Evolutionary conservation across 2,113 vertebrate genomes (phyloP), one percentile per base, ranked within the genome.

Genomic region (Peromyscus californicus): DNA sequence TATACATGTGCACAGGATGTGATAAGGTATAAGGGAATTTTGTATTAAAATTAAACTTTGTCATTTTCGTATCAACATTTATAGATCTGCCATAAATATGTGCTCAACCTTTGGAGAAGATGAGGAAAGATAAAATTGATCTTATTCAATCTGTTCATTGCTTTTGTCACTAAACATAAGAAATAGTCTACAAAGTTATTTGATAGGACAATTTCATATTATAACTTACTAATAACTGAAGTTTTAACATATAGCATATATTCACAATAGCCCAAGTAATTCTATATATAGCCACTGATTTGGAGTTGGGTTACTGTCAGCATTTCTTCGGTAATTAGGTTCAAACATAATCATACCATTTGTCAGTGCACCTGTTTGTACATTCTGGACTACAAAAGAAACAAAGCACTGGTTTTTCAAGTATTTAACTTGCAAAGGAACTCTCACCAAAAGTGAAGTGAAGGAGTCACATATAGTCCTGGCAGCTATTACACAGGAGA

Each of bases 31-130:
- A 45, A 79, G 36, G 63, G 3, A 89, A 69, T 42, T 87, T 92
- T 51, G 24, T 45, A 85, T 85, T 79, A 86, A 94, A 94, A 89
- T 45, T 39, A 31, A 57, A 76, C 82, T 85, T 78, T 51, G 86
- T 83, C 72, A 65, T 69, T 95, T 97, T 97, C 26, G 88, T 21
- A 7, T 76, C 31, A 70, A 79, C 70, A 67, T 57, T 69, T 90
- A 69, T 94, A 92, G 93, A 39, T 89, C 84, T 94, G 78, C 70
- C 10, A 51, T 93, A 97, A 59, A 95, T 96, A 36, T 0, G 13
- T 39, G 13, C 51, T 94, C n/a, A 76, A 9, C 1, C 12, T 31
- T 11, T 76, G 3, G 24, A 63, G 36, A 92, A 65, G 39, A 85
- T 88, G 45, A 78, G 6, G 7, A 0, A 79, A 86, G 16, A 54